Base-by-base conservation (phyloP, 2,113 vertebrate genomes). In the Neodontobutis hainanensis region DNA sequence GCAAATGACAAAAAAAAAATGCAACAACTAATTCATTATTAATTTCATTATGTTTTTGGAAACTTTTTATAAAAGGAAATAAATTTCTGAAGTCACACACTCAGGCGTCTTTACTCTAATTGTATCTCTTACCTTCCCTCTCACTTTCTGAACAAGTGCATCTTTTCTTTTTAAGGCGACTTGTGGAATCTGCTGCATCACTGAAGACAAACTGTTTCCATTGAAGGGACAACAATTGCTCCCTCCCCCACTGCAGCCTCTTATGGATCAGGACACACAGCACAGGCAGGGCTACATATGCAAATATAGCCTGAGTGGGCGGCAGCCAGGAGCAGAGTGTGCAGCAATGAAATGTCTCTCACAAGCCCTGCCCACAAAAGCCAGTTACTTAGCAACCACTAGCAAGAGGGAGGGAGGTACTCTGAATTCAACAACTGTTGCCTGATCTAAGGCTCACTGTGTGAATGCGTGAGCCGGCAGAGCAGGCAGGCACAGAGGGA, bases 341-440 rank as follows among this genome's bases (percentile, higher is more conserved):
- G 81, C 77, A 86, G 87, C 84, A 85, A 88, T 87, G 87, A 83
- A 75, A 88, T 78, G 79, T 72, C 73, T 68, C 59, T 34, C 48
- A 0, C 67, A 73, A 61, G 70, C 65, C 61, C 64, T 83, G 65
- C 82, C 84, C 86, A 83, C 83, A 55, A 45, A 83, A 81, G 75
- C 61, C 52, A 76, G 92, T 92, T 90, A 77, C 93, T 57, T 47
- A 58, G 93, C 89, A 89, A 93, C 93, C 87, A 60, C 53, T 80
- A 43, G 62, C 74, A 80, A 68, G 42, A 45, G 72, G 32, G 53
- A 76, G 71, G 88, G 90, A 81, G 86, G 86, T 68, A 81, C 87
- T 62, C 61, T 83, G 75, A 78, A 76, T 81, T 82, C 87, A 89
- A 88, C 90, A 91, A 92, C 89, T 92, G 89, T 92, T 92, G 90